Evolutionary conservation across 2,888 invertebrate genomes (phyloP).

Genomic region (Cheilosia soror): DNA sequence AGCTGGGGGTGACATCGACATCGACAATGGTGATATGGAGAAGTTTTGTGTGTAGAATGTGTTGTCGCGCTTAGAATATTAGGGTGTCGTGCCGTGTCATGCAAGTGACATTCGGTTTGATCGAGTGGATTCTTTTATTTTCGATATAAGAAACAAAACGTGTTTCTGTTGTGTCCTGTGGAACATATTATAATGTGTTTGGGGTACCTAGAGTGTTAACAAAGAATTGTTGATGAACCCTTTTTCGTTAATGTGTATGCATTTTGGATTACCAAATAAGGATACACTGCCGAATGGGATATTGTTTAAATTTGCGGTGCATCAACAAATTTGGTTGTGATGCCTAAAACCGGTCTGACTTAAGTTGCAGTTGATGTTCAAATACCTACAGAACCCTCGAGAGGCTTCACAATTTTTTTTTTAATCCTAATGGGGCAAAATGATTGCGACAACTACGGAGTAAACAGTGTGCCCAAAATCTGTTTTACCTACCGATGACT

Average conservation of each 20-base stretch:
- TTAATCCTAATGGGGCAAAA: no score
- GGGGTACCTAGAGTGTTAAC: conserved; percentile 6
- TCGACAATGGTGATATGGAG: conserved; percentile 28
- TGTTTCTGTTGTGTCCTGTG: conserved; percentile 25
- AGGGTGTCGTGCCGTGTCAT: conserved; percentile 64
- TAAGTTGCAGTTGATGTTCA: not conserved
- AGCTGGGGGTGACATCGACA: conserved; percentile 44
- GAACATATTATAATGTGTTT: conserved; percentile 12
- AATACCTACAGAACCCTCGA: no score
- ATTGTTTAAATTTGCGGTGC: not conserved
- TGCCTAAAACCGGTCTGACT: not conserved
- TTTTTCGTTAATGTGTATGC: conserved; percentile 10
- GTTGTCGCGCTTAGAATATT: conserved; percentile 52
- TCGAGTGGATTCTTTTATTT: conserved; percentile 72
- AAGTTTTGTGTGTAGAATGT: conserved; percentile 54
- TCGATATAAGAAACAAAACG: conserved; percentile 41
- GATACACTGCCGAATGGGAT: not conserved
- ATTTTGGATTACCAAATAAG: not conserved
- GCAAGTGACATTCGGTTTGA: conserved; percentile 74
- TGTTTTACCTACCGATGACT: no score
- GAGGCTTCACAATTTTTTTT: no score
- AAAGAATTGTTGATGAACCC: conserved; percentile 52
- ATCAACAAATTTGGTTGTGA: not conserved
- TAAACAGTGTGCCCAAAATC: no score
- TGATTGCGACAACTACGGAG: no score